These are phyloP conservation scores for Meloidogyne hapla DNA, from an alignment of 1,140 invertebrate genomes.

Conservation along the genomic window DNA sequence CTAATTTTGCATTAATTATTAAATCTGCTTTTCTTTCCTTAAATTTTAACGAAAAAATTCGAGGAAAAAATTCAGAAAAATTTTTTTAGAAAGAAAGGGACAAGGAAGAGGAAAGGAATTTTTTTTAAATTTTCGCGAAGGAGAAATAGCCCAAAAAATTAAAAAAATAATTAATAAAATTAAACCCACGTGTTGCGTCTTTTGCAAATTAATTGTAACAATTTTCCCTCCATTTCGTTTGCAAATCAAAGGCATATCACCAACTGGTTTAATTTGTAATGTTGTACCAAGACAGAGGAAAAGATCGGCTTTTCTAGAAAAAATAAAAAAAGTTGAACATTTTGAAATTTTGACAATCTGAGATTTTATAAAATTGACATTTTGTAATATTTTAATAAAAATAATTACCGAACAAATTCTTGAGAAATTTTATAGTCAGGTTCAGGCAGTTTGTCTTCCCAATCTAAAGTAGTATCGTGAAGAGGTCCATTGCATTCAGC, in stretches of 20 bases:
- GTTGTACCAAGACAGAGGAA: constrained; percentile 92
- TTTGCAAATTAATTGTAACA: constrained; percentile 92
- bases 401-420: constrained; percentile 24
- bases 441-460: constrained; percentile 90
- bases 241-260: constrained; percentile 83
- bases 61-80: background rate
- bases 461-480: constrained; percentile 91
- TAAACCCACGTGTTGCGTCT: constrained; percentile 83
- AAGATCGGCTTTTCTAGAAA: constrained; percentile 76
- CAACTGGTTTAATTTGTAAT: constrained; percentile 93
- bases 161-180: constrained; percentile 4
- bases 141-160: constrained; percentile 10
- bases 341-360: background rate
- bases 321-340: background rate
- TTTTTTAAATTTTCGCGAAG: background rate
- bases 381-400: constrained; percentile 35
- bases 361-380: constrained; percentile 15
- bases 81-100: background rate
- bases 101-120: background rate
- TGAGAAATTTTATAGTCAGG: constrained; percentile 72
- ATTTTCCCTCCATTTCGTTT: constrained; percentile 84
- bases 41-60: constrained; percentile 6
- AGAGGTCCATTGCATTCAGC: constrained; percentile 74
- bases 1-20: constrained; percentile 50
- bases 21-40: constrained; percentile 60